Base-by-base conservation (phyloP, 2,888 invertebrate genomes). In the Rutpela maculata region DNA sequence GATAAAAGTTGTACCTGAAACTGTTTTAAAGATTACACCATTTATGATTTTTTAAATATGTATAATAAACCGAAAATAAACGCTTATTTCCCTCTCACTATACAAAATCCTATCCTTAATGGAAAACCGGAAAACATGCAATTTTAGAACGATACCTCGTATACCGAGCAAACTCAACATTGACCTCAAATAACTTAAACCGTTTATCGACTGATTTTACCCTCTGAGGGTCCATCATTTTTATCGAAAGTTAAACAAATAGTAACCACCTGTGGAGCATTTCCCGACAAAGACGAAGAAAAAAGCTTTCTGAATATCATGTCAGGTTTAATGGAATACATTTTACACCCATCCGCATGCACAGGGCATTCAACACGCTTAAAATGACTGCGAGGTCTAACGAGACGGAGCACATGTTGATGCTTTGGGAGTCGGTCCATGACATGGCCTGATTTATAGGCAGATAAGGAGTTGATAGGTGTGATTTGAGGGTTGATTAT, bases 401-500 rank as follows among this genome's bases (percentile, higher is more conserved):
- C 26, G n/a, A 69, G 69, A 69, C 55, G 26, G 17, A 55, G 62
- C 69, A 69, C 69, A 19, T 69, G 69, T 69, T 69, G 69, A 67
- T 67, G 67, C 55, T 26, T 10, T 22, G 15, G 67, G 18, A 56
- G 35, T 69, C 57, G 69, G 69, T 35, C 69, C 57, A 19, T 38
- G 57, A n/a, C 35, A 56, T 38, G 72, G 72, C 72, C 76, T 79
- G 76, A 79, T 79, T 75, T 79, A 77, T 75, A 72, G 68, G 56
- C 73, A 62, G 69, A 69, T 69, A 69, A 76, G 56, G 74, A 70
- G 75, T 75, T 77, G 77, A 77, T 79, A 74, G 77, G 75, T 77
- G 77, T 75, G 79, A 77, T 79, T 79, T 75, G 55, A 68, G 79
- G 79, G 77, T 77, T 79, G 75, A 79, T 79, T 79, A 79, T 75